Base-by-base conservation (phyloP, 2,888 invertebrate species). In the Ernsta delagoae region DNA sequence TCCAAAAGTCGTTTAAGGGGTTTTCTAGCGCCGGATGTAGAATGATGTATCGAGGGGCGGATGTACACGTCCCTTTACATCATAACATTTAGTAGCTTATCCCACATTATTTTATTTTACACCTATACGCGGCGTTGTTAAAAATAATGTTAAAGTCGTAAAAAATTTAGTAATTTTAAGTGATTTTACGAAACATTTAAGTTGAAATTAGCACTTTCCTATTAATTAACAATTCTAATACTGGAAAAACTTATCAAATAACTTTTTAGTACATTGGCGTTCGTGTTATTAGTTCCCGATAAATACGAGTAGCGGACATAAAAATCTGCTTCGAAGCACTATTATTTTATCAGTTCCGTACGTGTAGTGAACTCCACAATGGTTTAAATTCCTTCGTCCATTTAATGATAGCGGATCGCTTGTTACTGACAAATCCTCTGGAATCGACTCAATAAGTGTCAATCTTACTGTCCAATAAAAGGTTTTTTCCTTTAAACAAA, bases 21-120 rank as follows among this genome's bases (percentile, higher is more conserved):
- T 78, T 76, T 75, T 75, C 75, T 74, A 74, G 73, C 75, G 75
- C 77, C 78, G 79, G 80, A 80, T 73, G 77, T 73, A 66, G 68
- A 71, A 70, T 81, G 79, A 81, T 81, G 77, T 78, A 81, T 81
- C 78, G 79, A 70, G 71, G 69, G 45, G 68, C 72, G 60, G 60
- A 67, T 69, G 56, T 56, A 70, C 72, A 73, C 73, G 75, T 75
- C 72, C 73, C 75, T 73, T 74, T 71, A 74, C 71, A 72, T 72
- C 70, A 70, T 59, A 70, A 70, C 72, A 60, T 75, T 74, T 70
- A 65, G 68, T 70, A 65, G 69, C 36, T 59, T 34, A 56, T 24
- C 31, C 31, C 53, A 53, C 57, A 34, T 57, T 65, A 65, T 43
- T 43, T 57, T 31, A 54, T 50, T 12, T 36, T 12, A 43, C 5